Conservation (phyloP, 1,140 invertebrate species). For the Chrysomallon squamiferum region DNA sequence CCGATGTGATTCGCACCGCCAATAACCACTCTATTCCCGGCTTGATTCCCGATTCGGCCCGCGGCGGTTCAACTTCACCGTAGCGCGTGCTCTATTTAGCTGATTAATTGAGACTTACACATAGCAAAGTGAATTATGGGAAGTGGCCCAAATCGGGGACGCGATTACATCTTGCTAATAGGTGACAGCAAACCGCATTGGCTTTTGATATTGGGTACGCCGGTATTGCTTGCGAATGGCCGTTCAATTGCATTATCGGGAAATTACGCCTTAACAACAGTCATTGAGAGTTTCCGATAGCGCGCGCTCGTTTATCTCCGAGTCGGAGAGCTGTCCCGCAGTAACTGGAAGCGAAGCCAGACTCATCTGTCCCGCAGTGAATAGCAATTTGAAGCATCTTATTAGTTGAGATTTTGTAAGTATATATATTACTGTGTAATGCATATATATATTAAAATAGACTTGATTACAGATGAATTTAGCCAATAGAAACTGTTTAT, state of each 20-base stretch:
- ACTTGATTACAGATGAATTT: too few relatives aligned
- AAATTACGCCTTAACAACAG: too few relatives aligned
- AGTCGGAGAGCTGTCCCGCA: too few relatives aligned
- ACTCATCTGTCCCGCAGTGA: too few relatives aligned
- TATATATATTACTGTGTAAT: too few relatives aligned
- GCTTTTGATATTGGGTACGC: background rate
- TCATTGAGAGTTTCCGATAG: too few relatives aligned
- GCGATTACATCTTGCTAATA: slow-evolving; percentile 2
- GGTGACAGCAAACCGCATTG: slow-evolving; percentile 1
- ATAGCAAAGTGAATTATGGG: slow-evolving; percentile 5
- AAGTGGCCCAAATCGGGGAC: slow-evolving; percentile 3
- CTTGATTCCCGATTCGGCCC: background rate
- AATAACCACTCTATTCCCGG: slow-evolving; percentile 3
- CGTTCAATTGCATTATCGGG: background rate
- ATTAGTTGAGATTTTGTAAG: too few relatives aligned
- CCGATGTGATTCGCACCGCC: background rate
- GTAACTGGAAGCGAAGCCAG: too few relatives aligned
- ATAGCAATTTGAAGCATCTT: too few relatives aligned
- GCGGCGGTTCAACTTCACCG: background rate
- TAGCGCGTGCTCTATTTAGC: slow-evolving; percentile 5
- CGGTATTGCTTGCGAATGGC: slow-evolving; percentile 3
- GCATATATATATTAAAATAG: too few relatives aligned
- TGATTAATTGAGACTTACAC: slow-evolving; percentile 9
- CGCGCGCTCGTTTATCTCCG: too few relatives aligned
- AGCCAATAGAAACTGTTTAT: too few relatives aligned